These are phyloP conservation scores for cattle (Bos taurus) DNA, from an alignment of 2,113 vertebrate genomes.

Conservation along the genomic window ARS-UCD2.0 NC_037347.1:68501001-68501500, in stretches of 20 bases:
- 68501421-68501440: no score
- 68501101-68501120: not conserved
- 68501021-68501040: rapidly evolving
- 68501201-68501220: not conserved
- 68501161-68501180: not conserved
- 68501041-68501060: rapidly evolving
- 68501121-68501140: not conserved
- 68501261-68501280: conserved; percentile 13
- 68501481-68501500: no score
- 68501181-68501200: not conserved
- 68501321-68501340: no score
- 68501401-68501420: no score
- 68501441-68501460: no score
- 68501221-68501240: not conserved
- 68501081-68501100: not conserved
- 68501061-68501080: no score
- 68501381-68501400: no score
- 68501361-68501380: no score
- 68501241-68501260: not conserved
- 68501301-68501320: not conserved
- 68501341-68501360: rapidly evolving
- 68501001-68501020: no score
- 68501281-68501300: not conserved
- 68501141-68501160: not conserved
- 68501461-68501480: rapidly evolving